Percentiles rank a stretch among this genome's conserved stretches.
Conservation (phyloP, 1,140 invertebrate genomes). For the Drosophila repleta region DNA sequence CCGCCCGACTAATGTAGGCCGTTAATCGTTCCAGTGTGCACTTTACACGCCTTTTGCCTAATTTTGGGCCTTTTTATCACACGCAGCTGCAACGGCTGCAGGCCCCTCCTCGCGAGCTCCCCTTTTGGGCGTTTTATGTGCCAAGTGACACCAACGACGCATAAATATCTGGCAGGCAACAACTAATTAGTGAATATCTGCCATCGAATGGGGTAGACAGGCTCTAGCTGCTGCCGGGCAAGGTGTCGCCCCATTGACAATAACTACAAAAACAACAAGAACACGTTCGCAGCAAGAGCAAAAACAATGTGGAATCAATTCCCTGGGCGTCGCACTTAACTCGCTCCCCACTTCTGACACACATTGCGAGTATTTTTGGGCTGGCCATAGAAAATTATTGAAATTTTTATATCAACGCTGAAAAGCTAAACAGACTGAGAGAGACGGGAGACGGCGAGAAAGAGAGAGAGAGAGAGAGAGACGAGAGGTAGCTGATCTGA, state of each 20-base stretch:
- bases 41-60: conserved; percentile 77
- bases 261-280: conserved; percentile 16
- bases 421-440: conserved; percentile 5
- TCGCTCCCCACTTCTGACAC: conserved; percentile 40
- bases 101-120: background rate
- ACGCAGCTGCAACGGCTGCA: conserved; percentile 63
- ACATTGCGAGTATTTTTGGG: conserved; percentile 58
- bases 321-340: conserved; percentile 69
- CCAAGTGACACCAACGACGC: conserved; percentile 72
- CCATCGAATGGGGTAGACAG: conserved; percentile 45
- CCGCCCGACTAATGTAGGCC: conserved; percentile 65
- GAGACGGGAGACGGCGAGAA: background rate
- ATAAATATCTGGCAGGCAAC: conserved; percentile 77
- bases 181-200: conserved; percentile 77
- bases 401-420: conserved; percentile 67
- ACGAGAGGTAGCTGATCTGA: conserved; percentile 17
- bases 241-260: conserved; percentile 66
- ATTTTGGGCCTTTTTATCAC: conserved; percentile 80
- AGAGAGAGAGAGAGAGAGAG: background rate
- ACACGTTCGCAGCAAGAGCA: conserved; percentile 3
- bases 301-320: conserved; percentile 71
- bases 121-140: conserved; percentile 60
- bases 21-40: conserved; percentile 74
- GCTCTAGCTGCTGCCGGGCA: conserved; percentile 29
- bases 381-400: conserved; percentile 62